Percentiles rank a stretch among this genome's conserved stretches.
Evolutionary conservation across 2,113 vertebrate genomes (phyloP).

Genomic region (Symphodus melops): DNA sequence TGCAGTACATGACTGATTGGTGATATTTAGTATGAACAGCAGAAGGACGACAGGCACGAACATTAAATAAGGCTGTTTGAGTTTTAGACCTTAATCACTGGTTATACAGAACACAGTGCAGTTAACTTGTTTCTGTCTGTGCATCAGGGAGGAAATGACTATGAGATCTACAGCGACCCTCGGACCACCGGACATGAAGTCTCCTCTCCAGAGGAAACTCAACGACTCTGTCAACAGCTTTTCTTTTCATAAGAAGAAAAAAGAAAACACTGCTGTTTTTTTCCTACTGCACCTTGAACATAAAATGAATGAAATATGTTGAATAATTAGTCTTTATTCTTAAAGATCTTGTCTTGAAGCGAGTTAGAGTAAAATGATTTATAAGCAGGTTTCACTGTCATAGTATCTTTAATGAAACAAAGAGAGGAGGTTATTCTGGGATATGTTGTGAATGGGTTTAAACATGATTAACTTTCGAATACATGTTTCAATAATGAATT

Average conservation of each 20-base stretch:
- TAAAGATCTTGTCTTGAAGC: no score
- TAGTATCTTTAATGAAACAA: background rate
- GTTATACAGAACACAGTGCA: background rate
- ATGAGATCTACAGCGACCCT: conserved; percentile 75
- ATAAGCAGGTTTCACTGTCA: no score
- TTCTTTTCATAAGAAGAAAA: conserved; percentile 50
- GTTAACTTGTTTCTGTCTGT: conserved; percentile 5
- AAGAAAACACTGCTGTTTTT: background rate
- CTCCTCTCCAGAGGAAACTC: conserved; percentile 60
- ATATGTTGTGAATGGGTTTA: background rate
- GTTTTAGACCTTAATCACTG: no score
- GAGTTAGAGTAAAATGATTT: no score
- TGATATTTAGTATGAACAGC: no score
- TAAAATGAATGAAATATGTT: no score
- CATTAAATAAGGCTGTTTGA: no score
- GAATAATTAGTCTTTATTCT: no score
- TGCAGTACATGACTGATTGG: no score
- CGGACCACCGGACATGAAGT: conserved; percentile 76
- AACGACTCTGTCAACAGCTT: conserved; percentile 56
- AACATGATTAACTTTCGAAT: no score
- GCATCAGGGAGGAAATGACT: conserved; percentile 78
- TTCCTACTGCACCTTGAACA: background rate
- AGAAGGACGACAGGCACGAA: no score
- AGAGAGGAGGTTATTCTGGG: background rate
- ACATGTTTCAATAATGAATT: no score